Evolutionary conservation across 2,888 invertebrate species (phyloP).

Genomic region (Ischnura elegans): DNA sequence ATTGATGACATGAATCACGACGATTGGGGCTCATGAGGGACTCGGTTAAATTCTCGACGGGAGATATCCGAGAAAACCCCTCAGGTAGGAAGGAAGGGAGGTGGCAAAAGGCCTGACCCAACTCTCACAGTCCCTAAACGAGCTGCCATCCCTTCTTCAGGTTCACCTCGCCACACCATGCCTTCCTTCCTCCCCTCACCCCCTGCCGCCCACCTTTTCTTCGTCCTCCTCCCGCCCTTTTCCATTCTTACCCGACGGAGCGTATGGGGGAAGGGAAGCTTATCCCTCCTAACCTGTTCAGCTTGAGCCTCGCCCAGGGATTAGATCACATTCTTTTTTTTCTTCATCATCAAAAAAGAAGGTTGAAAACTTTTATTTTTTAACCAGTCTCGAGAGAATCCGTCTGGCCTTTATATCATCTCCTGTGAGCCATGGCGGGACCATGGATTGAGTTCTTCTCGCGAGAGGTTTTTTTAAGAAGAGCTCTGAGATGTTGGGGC

Average conservation of each 20-base stretch:
- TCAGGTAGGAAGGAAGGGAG: background rate
- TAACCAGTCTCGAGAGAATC: background rate
- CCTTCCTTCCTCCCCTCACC: background rate
- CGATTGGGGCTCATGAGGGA: background rate
- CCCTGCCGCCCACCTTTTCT: background rate
- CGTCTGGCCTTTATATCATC: conserved; percentile 20
- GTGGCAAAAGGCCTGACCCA: background rate
- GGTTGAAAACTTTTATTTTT: background rate
- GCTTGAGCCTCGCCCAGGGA: conserved; percentile 31
- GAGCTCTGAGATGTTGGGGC: background rate
- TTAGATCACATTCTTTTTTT: conserved; percentile 25
- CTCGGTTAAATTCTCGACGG: background rate
- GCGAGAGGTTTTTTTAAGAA: background rate
- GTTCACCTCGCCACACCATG: background rate
- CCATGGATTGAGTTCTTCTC: conserved; percentile 3
- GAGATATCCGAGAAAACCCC: background rate
- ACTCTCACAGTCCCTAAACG: background rate
- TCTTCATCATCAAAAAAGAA: background rate
- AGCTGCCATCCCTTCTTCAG: background rate
- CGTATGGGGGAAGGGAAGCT: background rate
- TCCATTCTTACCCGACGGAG: conserved; percentile 14
- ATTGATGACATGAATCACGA: background rate
- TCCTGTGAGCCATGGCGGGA: background rate
- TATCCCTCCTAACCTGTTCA: conserved; percentile 35
- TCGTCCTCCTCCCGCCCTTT: background rate